phyloP scores from a whole-genome alignment of 2,797 vertebrate species.

The Enteromius unitaeniatus region DNA sequence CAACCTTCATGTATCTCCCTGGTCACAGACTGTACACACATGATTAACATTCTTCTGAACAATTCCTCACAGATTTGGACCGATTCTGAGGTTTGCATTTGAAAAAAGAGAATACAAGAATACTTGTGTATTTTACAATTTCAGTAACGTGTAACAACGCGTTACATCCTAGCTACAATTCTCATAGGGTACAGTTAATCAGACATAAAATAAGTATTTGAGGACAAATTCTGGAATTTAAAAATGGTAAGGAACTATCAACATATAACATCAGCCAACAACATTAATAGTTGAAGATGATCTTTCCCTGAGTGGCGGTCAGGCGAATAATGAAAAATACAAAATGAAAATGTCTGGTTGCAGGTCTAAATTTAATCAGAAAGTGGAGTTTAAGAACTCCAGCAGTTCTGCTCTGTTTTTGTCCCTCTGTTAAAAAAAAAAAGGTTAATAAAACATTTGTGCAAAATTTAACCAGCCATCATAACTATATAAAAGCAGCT shows the following conservation, averaged over 20 bases:
- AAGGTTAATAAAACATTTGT: not conserved
- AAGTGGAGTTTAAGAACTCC: slow-evolving; percentile 89
- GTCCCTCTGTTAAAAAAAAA: slow-evolving; percentile 76
- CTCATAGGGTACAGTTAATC: not conserved
- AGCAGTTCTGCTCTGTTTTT: slow-evolving; percentile 89
- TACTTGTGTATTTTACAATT: slow-evolving; percentile 2
- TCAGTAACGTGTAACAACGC: slow-evolving; percentile 12
- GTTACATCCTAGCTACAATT: slow-evolving; percentile 28
- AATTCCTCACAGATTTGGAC: not conserved
- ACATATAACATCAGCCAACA: slow-evolving; percentile 25
- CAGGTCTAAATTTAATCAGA: slow-evolving; percentile 70
- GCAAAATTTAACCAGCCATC: not conserved
- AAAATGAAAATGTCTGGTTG: slow-evolving; percentile 9
- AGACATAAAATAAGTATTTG: slow-evolving; percentile 1
- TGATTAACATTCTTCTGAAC: not conserved
- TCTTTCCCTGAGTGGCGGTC: slow-evolving; percentile 61
- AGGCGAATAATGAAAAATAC: slow-evolving; percentile 21
- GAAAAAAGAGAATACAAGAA: slow-evolving; percentile 21
- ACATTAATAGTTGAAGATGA: slow-evolving; percentile 42
- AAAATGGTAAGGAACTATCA: slow-evolving; percentile 13
- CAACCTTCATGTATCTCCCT: not conserved
- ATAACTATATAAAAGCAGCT: not conserved
- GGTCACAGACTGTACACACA: not conserved
- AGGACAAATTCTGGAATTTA: not conserved
- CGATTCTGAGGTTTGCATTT: not conserved